Percentiles rank a stretch among this genome's conserved stretches.
Evolutionary conservation across 2,888 invertebrate species (phyloP).

Genomic region (Ophion costatus): DNA sequence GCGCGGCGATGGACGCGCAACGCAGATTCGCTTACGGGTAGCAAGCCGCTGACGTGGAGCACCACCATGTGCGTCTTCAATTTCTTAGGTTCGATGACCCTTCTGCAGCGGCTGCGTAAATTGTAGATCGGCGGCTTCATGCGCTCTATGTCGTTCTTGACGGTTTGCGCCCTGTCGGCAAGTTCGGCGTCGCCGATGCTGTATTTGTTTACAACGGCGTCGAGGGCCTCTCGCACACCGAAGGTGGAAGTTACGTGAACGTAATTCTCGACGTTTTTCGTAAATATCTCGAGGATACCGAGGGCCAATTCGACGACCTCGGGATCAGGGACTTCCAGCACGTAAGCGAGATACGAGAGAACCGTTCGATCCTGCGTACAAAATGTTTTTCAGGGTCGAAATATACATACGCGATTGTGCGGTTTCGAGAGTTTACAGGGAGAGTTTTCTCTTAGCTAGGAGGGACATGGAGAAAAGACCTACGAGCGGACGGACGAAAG

Average conservation of each 20-base stretch:
- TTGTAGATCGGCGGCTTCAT: slow-evolving; percentile 83
- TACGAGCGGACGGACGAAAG: background rate
- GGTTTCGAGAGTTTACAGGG: background rate
- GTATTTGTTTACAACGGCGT: slow-evolving; percentile 80
- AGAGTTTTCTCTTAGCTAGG: background rate
- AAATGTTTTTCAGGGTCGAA: slow-evolving; percentile 1
- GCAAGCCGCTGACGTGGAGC: slow-evolving; percentile 80
- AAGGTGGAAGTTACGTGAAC: slow-evolving; percentile 82
- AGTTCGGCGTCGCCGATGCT: slow-evolving; percentile 77
- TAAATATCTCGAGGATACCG: slow-evolving; percentile 80
- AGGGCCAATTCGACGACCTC: slow-evolving; percentile 79
- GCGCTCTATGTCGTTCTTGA: slow-evolving; percentile 81
- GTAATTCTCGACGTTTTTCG: slow-evolving; percentile 82
- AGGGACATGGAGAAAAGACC: background rate
- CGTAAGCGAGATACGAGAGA: slow-evolving; percentile 80
- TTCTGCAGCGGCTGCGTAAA: slow-evolving; percentile 80
- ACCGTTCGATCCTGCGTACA: slow-evolving; percentile 80
- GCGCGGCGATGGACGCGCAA: too few species aligned
- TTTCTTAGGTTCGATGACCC: slow-evolving; percentile 82
- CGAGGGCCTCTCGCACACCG: slow-evolving; percentile 81
- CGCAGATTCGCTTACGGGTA: slow-evolving; percentile 75
- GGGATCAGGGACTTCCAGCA: slow-evolving; percentile 79
- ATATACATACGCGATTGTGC: background rate
- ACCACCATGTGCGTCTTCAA: slow-evolving; percentile 81
- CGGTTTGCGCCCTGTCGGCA: slow-evolving; percentile 77